These are phyloP conservation scores for Parnassius smintheus DNA, from an alignment of 2,888 invertebrate genomes.

Conservation along the genomic window DNA sequence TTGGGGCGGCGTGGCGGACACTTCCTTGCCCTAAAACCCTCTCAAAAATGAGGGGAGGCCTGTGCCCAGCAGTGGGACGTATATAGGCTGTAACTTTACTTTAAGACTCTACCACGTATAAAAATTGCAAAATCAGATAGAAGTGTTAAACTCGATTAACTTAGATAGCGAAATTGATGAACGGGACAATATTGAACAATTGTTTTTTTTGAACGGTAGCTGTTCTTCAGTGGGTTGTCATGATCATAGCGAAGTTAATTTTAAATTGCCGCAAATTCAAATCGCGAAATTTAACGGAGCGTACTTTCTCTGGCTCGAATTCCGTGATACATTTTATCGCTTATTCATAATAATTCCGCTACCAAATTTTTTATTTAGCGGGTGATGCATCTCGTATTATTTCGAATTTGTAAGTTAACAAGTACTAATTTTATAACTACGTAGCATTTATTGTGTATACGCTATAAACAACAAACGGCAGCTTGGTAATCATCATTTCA, in stretches of 20 bases:
- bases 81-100: no score
- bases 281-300: conserved; percentile 1
- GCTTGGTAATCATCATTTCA: conserved; percentile 30
- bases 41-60: no score
- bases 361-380: conserved; percentile 28
- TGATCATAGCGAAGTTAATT: not conserved
- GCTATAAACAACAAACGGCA: not conserved
- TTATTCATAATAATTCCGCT: no score
- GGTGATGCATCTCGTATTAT: conserved; percentile 30
- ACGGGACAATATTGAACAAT: no score
- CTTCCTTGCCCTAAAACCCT: no score
- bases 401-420: conserved; percentile 29
- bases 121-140: no score
- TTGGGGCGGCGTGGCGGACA: no score
- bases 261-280: conserved; percentile 2
- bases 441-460: conserved; percentile 24
- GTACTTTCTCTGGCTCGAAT: conserved; percentile 4
- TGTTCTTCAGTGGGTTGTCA: not conserved
- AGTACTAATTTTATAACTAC: conserved; percentile 27
- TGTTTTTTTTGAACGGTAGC: no score
- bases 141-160: no score
- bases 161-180: no score
- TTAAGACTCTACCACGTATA: no score
- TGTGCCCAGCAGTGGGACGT: no score
- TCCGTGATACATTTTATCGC: conserved; percentile 6